phyloP scores from a whole-genome alignment of 2,888 invertebrate species.

The Hybos culiciformis region DNA sequence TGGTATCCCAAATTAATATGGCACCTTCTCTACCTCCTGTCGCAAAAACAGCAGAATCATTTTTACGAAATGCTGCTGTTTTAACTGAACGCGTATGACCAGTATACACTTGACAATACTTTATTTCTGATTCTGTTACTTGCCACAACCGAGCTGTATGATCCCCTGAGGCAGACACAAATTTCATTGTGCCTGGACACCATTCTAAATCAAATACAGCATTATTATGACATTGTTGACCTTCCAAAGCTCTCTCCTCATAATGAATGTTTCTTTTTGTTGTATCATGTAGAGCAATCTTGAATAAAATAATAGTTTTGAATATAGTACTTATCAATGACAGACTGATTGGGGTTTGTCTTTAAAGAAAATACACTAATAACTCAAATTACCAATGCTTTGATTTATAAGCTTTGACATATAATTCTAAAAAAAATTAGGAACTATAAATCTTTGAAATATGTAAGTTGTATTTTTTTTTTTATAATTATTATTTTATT shows the following conservation, averaged over 20 bases:
- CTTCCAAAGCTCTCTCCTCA: slow-evolving; percentile 36
- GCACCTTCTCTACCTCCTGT: slow-evolving; percentile 81
- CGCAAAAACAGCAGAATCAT: slow-evolving; percentile 63
- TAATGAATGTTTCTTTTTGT: slow-evolving; percentile 27
- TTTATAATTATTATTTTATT: too few relatives aligned
- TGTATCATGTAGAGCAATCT: slow-evolving; percentile 40
- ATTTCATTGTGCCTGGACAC: slow-evolving; percentile 60
- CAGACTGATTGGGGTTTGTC: too few relatives aligned
- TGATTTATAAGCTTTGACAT: too few relatives aligned
- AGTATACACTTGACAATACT: slow-evolving; percentile 44
- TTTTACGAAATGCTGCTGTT: slow-evolving; percentile 58
- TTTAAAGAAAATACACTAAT: too few relatives aligned
- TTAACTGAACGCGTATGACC: slow-evolving; percentile 74
- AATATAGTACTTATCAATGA: too few relatives aligned
- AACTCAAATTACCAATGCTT: too few relatives aligned
- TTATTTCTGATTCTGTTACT: slow-evolving; percentile 40
- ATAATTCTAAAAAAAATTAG: too few relatives aligned
- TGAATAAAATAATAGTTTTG: too few relatives aligned
- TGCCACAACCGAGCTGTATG: slow-evolving; percentile 73
- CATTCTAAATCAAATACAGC: slow-evolving; percentile 84
- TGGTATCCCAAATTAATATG: slow-evolving; percentile 72
- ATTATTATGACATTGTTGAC: slow-evolving; percentile 59
- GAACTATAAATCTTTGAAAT: too few relatives aligned
- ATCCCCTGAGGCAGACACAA: slow-evolving; percentile 77
- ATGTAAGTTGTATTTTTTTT: too few relatives aligned